Conservation (phyloP, 1,140 invertebrate genomes). For the Drosophila malerkotliana region DNA sequence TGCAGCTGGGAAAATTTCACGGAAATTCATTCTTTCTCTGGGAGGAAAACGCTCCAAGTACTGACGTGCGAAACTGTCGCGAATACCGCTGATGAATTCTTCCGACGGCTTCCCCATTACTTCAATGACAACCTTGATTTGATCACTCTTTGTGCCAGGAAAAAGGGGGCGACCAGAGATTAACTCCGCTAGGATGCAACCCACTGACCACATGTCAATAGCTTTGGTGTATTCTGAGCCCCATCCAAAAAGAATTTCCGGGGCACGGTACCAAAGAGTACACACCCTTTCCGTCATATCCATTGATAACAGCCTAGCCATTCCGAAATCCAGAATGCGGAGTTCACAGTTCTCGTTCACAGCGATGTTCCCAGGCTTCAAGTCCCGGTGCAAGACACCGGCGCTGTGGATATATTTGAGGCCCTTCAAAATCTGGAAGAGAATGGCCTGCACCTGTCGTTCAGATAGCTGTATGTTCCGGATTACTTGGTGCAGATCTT, state of each 20-base stretch:
- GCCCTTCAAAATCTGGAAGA: slow-evolving; percentile 98
- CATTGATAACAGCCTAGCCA: slow-evolving; percentile 96
- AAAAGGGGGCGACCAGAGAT: slow-evolving; percentile 95
- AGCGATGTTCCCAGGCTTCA: slow-evolving; percentile 99
- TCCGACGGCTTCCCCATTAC: slow-evolving; percentile 94
- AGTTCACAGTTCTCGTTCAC: slow-evolving; percentile 99
- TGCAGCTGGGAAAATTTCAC: slow-evolving; percentile 93
- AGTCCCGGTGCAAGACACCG: slow-evolving; percentile 98
- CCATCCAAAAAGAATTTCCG: slow-evolving; percentile 99
- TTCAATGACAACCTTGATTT: slow-evolving; percentile 97
- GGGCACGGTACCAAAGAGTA: slow-evolving; percentile 97
- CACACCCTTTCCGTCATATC: slow-evolving; percentile 99
- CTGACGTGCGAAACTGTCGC: slow-evolving; percentile 94
- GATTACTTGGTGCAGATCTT: slow-evolving; percentile 98
- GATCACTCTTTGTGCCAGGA: slow-evolving; percentile 97
- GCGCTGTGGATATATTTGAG: slow-evolving; percentile 99
- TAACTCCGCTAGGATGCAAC: slow-evolving; percentile 98
- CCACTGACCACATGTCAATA: slow-evolving; percentile 99
- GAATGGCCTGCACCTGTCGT: slow-evolving; percentile 98
- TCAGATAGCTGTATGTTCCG: slow-evolving; percentile 97
- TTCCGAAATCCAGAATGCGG: slow-evolving; percentile 99
- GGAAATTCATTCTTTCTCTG: slow-evolving; percentile 94
- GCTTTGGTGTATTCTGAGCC: slow-evolving; percentile 98
- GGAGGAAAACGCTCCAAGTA: slow-evolving; percentile 92
- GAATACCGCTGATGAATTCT: slow-evolving; percentile 96